These are phyloP conservation scores for Spilarctia lutea DNA, from an alignment of 2,888 invertebrate species.

Conservation along the genomic window DNA sequence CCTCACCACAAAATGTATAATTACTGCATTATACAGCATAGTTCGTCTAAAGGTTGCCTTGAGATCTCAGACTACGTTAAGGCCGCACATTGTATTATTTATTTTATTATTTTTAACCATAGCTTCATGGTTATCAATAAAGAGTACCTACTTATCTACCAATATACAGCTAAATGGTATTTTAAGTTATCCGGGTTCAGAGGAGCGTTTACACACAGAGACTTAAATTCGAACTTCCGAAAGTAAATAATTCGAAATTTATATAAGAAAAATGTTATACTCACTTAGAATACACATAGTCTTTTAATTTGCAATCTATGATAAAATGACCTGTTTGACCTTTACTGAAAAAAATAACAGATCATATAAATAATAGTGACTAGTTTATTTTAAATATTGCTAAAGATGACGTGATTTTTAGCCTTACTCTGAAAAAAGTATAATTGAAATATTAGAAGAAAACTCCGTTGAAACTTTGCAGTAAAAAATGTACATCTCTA, in stretches of 20 bases:
- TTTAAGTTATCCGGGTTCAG: too few species aligned
- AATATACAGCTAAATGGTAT: too few species aligned
- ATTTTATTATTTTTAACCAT: too few species aligned
- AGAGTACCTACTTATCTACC: too few species aligned
- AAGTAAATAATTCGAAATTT: neutral
- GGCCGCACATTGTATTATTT: too few species aligned
- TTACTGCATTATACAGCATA: too few species aligned
- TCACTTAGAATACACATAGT: conserved; percentile 3
- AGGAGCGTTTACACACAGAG: neutral
- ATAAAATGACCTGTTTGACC: neutral
- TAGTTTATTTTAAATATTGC: neutral
- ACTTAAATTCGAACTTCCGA: neutral
- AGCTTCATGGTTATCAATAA: too few species aligned
- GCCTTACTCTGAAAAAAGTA: neutral
- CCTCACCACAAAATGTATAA: too few species aligned
- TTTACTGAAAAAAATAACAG: neutral
- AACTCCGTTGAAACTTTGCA: too few species aligned
- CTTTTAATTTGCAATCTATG: neutral
- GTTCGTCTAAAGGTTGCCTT: too few species aligned
- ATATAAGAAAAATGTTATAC: neutral
- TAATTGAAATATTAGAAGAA: neutral
- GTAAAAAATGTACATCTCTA: too few species aligned
- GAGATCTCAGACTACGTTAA: too few species aligned
- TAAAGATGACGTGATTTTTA: neutral
- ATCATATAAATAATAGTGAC: neutral